Percentiles rank a stretch among this genome's conserved stretches.
phyloP scores from a whole-genome alignment of 2,113 vertebrate species.

The Tenebrosternarchus preto region DNA sequence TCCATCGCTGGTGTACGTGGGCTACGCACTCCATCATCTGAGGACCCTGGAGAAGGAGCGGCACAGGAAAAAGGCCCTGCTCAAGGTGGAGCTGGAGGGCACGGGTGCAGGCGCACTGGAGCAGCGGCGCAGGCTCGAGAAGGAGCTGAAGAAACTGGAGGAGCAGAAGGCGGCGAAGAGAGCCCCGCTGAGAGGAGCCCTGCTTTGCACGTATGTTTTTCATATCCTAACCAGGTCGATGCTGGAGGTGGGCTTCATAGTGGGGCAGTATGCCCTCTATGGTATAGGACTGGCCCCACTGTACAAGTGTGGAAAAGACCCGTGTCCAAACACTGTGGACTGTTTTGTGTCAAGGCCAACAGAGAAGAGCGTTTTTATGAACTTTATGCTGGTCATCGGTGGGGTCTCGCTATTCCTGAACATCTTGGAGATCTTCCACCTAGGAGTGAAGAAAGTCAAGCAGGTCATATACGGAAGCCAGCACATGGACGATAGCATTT shows the following conservation, averaged over 20 bases:
- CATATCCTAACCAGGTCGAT: conserved; percentile 92
- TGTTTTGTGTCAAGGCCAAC: conserved; percentile 95
- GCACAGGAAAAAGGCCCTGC: conserved; percentile 80
- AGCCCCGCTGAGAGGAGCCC: conserved; percentile 86
- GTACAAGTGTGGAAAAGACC: conserved; percentile 85
- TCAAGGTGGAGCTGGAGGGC: conserved; percentile 84
- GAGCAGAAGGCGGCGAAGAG: conserved; percentile 91
- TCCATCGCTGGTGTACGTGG: conserved; percentile 93
- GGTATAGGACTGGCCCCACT: conserved; percentile 86
- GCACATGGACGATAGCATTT: conserved; percentile 72
- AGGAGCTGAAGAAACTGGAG: conserved; percentile 85
- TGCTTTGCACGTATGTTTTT: conserved; percentile 88
- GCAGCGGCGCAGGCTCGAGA: conserved; percentile 83
- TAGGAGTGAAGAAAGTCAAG: conserved; percentile 86
- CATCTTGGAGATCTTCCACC: conserved; percentile 88
- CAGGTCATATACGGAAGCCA: conserved; percentile 74
- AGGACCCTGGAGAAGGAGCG: conserved; percentile 88
- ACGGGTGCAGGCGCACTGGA: conserved; percentile 72
- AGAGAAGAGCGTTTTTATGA: conserved; percentile 95
- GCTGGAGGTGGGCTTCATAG: conserved; percentile 89
- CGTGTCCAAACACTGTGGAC: conserved; percentile 91
- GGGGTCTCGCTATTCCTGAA: conserved; percentile 88
- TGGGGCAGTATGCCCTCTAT: conserved; percentile 89
- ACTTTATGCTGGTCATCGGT: conserved; percentile 92
- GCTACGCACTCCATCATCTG: conserved; percentile 85